Percentiles rank a stretch among this genome's conserved stretches.
Evolutionary conservation across 1,140 invertebrate genomes (phyloP).

Genomic region (Vanessa atalanta): DNA sequence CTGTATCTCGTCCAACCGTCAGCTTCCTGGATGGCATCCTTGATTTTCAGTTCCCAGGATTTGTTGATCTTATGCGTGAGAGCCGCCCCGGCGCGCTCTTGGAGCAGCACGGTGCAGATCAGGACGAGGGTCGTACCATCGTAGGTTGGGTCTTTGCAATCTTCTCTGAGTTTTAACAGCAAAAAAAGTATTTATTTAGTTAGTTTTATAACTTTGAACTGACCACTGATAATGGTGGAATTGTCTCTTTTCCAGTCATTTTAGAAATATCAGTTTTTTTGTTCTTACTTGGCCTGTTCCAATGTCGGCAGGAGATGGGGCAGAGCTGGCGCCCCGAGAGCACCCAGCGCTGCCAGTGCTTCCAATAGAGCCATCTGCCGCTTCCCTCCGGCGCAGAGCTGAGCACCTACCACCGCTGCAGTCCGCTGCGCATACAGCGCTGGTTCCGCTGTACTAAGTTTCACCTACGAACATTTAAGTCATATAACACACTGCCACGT

Average conservation of each 20-base stretch:
- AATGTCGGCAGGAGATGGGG: conserved; percentile 42
- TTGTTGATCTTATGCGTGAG: conserved; percentile 63
- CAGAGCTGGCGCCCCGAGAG: conserved; percentile 82
- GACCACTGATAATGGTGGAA: too few relatives aligned
- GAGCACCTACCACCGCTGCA: conserved; percentile 44
- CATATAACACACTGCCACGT: background rate
- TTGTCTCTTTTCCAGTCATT: too few relatives aligned
- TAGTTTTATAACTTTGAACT: too few relatives aligned
- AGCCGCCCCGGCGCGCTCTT: conserved; percentile 85
- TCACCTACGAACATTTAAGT: conserved; percentile 46
- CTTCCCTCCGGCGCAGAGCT: conserved; percentile 20
- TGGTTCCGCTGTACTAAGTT: conserved; percentile 55
- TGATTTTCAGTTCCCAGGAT: conserved; percentile 82
- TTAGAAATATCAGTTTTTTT: background rate
- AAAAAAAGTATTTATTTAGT: too few relatives aligned
- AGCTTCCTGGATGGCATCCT: conserved; percentile 82
- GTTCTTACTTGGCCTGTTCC: conserved; percentile 29
- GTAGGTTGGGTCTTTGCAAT: conserved; percentile 39
- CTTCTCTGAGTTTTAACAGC: conserved; percentile 25
- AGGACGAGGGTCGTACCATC: conserved; percentile 83
- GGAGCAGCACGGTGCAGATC: conserved; percentile 90
- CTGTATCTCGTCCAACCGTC: conserved; percentile 92
- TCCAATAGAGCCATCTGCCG: conserved; percentile 51
- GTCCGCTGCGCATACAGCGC: conserved; percentile 54
- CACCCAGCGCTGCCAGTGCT: conserved; percentile 84